Evolutionary conservation across 2,113 vertebrate genomes (phyloP).

Genomic region (Alethe castanea): DNA sequence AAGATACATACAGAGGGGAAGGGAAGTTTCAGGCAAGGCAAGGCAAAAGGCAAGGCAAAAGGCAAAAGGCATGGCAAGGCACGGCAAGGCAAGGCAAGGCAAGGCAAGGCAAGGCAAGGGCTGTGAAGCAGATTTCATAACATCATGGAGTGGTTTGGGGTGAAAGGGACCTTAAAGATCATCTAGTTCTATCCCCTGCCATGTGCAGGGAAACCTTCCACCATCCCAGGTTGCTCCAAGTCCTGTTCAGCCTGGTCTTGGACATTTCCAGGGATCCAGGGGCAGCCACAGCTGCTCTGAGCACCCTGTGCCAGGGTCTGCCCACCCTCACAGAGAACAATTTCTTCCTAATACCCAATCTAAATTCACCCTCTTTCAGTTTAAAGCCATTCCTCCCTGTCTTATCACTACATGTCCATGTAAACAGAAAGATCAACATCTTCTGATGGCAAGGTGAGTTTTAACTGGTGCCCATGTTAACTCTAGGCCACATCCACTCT

Average conservation of each 20-base stretch:
- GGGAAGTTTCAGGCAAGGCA: not conserved
- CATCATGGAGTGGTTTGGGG: not conserved
- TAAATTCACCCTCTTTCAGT: not conserved
- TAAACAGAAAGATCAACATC: not conserved
- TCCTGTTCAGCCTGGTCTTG: fast-evolving
- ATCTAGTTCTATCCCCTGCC: fast-evolving
- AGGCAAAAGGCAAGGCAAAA: not conserved
- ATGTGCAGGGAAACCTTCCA: not conserved
- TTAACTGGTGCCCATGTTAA: not conserved
- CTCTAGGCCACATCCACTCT: not conserved
- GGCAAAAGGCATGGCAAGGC: no score
- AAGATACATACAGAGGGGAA: not conserved
- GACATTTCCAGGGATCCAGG: not conserved
- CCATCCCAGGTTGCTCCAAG: fast-evolving
- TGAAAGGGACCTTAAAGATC: not conserved
- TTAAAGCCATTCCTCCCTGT: not conserved
- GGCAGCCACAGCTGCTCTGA: not conserved
- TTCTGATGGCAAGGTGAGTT: not conserved
- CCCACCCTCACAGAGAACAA: fast-evolving
- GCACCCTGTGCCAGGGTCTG: not conserved
- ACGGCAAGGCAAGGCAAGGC: no score
- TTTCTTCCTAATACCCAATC: not conserved
- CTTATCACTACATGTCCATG: not conserved
- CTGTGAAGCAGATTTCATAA: not conserved
- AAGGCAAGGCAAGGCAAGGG: not conserved